Conservation (phyloP, 2,113 vertebrate species). For the Chlorodrepanis virens region DNA sequence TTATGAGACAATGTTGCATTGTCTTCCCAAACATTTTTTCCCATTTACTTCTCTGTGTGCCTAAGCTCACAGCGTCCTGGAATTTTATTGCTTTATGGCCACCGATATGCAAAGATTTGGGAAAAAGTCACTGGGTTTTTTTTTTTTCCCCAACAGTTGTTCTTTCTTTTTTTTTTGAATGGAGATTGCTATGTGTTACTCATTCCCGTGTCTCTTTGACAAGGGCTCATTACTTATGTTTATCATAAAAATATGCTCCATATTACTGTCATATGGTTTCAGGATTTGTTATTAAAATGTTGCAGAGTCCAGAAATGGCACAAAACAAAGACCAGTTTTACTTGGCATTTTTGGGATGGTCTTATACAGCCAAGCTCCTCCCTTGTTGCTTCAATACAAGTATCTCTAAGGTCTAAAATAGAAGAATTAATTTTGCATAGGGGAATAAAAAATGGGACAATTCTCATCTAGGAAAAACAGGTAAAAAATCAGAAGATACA, state of each 20-base stretch:
- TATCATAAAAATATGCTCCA: conserved; percentile 54
- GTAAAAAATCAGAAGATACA: background rate
- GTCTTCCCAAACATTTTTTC: conserved; percentile 54
- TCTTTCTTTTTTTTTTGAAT: conserved; percentile 53
- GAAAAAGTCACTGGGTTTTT: conserved; percentile 17
- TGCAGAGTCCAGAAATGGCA: conserved; percentile 46
- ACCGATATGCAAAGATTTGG: background rate
- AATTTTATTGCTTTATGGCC: conserved; percentile 44
- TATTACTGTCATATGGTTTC: conserved; percentile 58
- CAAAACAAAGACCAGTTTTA: conserved; percentile 58
- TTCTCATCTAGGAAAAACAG: background rate
- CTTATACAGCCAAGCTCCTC: conserved; percentile 40
- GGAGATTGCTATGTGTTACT: conserved; percentile 23
- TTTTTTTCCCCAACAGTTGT: background rate
- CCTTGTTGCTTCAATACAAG: background rate
- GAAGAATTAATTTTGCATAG: background rate
- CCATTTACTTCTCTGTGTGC: conserved; percentile 49
- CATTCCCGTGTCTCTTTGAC: conserved; percentile 8
- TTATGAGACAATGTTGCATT: conserved; percentile 65
- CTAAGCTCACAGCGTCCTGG: conserved; percentile 46
- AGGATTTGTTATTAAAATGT: conserved; percentile 41
- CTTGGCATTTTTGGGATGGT: conserved; percentile 50
- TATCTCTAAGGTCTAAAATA: conserved; percentile 34
- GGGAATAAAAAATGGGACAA: background rate
- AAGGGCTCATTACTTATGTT: conserved; percentile 56